Conservation (phyloP, 2,888 invertebrate genomes). For the Tachina fera region DNA sequence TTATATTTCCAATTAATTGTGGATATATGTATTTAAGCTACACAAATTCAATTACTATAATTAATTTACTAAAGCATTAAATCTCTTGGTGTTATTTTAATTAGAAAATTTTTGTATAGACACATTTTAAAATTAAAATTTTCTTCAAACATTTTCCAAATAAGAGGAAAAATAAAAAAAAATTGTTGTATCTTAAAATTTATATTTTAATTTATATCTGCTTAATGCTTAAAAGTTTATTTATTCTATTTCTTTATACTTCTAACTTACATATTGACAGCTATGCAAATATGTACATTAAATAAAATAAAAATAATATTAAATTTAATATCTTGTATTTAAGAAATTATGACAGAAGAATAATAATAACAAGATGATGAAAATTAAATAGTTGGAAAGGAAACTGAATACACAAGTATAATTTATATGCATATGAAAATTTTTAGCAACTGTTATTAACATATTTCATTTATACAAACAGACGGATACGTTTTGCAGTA, state of each 20-base stretch:
- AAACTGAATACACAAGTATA: constrained; percentile 2
- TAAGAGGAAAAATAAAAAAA: not conserved
- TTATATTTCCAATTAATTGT: constrained; percentile 27
- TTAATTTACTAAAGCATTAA: constrained; percentile 7
- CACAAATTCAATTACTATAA: constrained; percentile 49
- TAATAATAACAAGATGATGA: constrained; percentile 17
- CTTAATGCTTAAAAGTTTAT: not conserved
- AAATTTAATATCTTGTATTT: constrained; percentile 24
- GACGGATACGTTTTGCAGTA: too few species aligned
- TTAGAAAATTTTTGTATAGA: not conserved
- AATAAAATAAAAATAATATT: not conserved
- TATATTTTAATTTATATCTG: too few species aligned
- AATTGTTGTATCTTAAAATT: not conserved
- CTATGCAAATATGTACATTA: not conserved
- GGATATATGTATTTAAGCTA: not conserved
- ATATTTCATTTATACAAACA: not conserved
- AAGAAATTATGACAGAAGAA: constrained; percentile 39
- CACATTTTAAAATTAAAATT: not conserved
- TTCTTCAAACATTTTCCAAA: not conserved
- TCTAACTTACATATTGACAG: not conserved
- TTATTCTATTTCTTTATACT: not conserved
- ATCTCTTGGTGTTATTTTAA: constrained; percentile 23
- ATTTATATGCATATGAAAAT: constrained; percentile 7
- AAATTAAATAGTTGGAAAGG: constrained; percentile 32
- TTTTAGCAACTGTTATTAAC: constrained; percentile 15